Base-by-base conservation (phyloP, 2,888 invertebrate genomes). In the Antheraea assamensis region DNA sequence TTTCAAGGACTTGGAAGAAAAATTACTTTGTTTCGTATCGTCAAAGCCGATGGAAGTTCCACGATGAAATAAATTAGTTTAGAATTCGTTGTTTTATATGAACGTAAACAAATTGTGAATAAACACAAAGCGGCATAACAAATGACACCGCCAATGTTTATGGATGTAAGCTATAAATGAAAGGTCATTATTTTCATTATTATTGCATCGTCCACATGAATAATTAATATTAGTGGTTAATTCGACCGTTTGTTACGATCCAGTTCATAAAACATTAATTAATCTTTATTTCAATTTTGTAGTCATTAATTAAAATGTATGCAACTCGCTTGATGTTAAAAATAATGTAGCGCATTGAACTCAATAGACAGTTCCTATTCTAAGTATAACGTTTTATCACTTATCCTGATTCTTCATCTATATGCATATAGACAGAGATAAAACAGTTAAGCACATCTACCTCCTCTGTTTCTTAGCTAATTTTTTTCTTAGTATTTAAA, bases 111-210 rank as follows among this genome's bases (percentile, higher is more conserved):
- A n/a, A 58, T 24, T 13, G 58, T 58, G 58, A 58, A 58, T 24
- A 58, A 42, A 58, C n/a, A 8, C 13, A n/a, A 58, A 58, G 58
- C 58, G 61, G 17, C 27, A 15, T 61, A 30, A 30, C 61, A 61
- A 61, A 61, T 61, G 61, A 61, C 27, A 27, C 61, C 61, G 61
- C 61, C 61, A 61, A 61, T 61, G 27, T 61, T 61, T 61, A 61
- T 61, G 27, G 27, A 61, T 61, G 61, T 15, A 0, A 61, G 24
- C 7, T 15, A 61, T 27, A 27, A 61, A 27, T 61, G 13, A 30
- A 61, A 61, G 27, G 61, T 61, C 61, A 5, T 30, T 27, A 61
- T 27, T 30, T 27, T 58, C 24, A 58, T 58, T 58, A 58, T 15
- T 61, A 61, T 17, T 30, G 61, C 0, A 27, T 2, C 17, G 61